Evolutionary conservation across 2,888 invertebrate species (phyloP).

Genomic region (Pseudococcus jackbeardsleyi): DNA sequence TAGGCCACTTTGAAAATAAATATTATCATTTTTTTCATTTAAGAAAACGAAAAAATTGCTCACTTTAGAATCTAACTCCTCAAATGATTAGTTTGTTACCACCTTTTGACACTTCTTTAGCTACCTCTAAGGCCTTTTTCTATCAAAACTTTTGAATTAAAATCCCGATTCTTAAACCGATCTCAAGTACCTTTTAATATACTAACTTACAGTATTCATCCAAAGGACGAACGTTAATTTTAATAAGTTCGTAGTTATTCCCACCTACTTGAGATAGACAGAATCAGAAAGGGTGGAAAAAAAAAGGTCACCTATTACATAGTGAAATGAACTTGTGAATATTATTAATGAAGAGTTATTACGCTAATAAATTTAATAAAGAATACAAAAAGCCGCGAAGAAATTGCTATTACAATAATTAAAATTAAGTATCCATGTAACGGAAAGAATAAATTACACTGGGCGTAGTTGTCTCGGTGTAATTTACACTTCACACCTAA

Average conservation of each 20-base stretch:
- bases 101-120: too few relatives aligned
- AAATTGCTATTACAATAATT: slow-evolving; percentile 54
- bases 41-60: too few relatives aligned
- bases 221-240: not conserved
- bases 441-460: slow-evolving; percentile 40
- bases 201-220: not conserved
- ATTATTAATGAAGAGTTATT: slow-evolving; percentile 33
- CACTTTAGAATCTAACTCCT: too few relatives aligned
- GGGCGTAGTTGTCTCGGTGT: slow-evolving; percentile 52
- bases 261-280: not conserved
- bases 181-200: not conserved
- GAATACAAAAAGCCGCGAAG: slow-evolving; percentile 8
- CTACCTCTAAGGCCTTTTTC: too few relatives aligned
- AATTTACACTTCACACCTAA: slow-evolving; percentile 55
- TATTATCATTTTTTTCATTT: too few relatives aligned
- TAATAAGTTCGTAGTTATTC: not conserved
- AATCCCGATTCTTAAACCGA: not conserved
- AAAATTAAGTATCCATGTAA: slow-evolving; percentile 54
- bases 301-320: slow-evolving; percentile 6
- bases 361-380: slow-evolving; percentile 52
- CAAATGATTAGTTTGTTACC: too few relatives aligned
- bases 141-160: too few relatives aligned
- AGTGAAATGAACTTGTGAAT: slow-evolving; percentile 17
- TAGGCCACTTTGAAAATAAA: too few relatives aligned
- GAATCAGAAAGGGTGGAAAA: not conserved